Conservation (phyloP, 2,113 vertebrate species). For the Mellivora capensis region DNA sequence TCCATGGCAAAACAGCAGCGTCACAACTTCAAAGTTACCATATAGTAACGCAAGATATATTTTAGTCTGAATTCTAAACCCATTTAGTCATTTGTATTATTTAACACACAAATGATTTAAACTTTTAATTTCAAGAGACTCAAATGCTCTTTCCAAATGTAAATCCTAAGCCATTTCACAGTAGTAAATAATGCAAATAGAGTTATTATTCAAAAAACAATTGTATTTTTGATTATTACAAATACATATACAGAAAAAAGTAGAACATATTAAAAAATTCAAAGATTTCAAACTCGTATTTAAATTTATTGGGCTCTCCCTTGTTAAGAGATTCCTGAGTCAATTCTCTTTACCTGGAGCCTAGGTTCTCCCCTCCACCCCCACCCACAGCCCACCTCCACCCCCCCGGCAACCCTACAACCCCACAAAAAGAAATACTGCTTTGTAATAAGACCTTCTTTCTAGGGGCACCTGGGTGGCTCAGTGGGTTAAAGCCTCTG, state of each 20-base stretch:
- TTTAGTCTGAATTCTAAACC: slow-evolving; percentile 3
- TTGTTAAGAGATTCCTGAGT: neutral
- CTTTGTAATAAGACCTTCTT: neutral
- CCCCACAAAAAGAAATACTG: neutral
- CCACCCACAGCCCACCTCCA: neutral
- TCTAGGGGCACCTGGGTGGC: too few species aligned
- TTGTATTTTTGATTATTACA: neutral
- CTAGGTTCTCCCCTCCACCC: neutral
- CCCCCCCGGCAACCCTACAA: neutral
- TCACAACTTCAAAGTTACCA: neutral
- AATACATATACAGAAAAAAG: neutral
- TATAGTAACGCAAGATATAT: neutral
- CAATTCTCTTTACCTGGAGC: neutral
- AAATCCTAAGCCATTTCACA: neutral
- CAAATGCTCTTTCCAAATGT: neutral
- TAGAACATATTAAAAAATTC: neutral
- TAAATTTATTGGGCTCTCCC: neutral
- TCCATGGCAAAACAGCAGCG: neutral
- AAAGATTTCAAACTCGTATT: neutral
- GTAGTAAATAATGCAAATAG: neutral
- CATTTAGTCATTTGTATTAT: slow-evolving; percentile 32
- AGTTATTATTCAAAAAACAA: neutral
- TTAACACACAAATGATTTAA: slow-evolving; percentile 5
- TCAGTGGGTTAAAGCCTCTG: too few species aligned
- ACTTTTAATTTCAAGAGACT: slow-evolving; percentile 40